phyloP scores from a whole-genome alignment of 2,888 invertebrate genomes.

The Ormyrus nitidulus region DNA sequence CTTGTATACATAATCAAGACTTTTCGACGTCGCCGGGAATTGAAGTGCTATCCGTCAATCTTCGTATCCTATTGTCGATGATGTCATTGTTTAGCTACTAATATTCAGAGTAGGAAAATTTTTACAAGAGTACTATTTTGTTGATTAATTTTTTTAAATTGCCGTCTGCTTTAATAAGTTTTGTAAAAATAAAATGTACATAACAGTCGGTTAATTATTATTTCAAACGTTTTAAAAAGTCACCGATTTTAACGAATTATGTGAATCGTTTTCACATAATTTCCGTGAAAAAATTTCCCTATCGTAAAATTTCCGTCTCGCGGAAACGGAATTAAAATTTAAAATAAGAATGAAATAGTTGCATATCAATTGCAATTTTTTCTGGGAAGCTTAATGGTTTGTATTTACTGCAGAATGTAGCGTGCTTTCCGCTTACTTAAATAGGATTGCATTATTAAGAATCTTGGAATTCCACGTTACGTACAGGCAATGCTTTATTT shows the following conservation, averaged over 20 bases:
- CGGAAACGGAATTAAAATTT: constrained; percentile 6
- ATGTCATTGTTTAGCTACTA: neutral
- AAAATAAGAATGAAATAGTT: constrained; percentile 29
- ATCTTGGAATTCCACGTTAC: constrained; percentile 38
- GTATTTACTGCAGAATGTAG: constrained; percentile 37
- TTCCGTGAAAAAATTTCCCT: too few species aligned
- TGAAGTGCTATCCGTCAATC: neutral
- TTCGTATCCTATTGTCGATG: neutral
- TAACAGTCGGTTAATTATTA: too few species aligned
- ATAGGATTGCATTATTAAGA: constrained; percentile 26
- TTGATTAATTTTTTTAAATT: too few species aligned
- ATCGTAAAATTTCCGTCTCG: neutral
- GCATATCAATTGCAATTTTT: constrained; percentile 31
- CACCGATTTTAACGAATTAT: too few species aligned
- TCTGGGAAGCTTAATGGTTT: constrained; percentile 26
- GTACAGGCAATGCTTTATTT: too few species aligned
- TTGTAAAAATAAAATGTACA: too few species aligned
- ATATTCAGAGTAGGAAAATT: too few species aligned
- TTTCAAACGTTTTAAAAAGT: too few species aligned
- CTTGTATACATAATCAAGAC: constrained; percentile 14
- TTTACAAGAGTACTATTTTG: too few species aligned
- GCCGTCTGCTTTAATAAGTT: too few species aligned
- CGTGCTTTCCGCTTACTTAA: constrained; percentile 52
- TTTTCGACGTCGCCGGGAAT: neutral
- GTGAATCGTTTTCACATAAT: too few species aligned